Evolutionary conservation across 2,797 vertebrate species (phyloP), one percentile per base, ranked within the genome.

Genomic region (Catamblyrhynchus diadema): DNA sequence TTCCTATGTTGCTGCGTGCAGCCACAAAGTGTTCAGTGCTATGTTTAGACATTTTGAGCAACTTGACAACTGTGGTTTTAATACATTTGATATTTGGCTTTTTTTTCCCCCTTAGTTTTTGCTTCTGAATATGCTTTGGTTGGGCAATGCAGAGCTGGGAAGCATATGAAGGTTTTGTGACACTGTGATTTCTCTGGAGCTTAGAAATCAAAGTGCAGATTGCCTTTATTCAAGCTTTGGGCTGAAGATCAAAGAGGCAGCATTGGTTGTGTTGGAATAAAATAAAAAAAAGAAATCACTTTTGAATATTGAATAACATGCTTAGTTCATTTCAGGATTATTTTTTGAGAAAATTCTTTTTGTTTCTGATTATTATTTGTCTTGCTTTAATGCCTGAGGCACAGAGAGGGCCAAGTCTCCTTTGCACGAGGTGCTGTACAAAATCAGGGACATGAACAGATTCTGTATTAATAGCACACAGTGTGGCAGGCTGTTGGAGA

Each of bases 181-280:
- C 0, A 28, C 33, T 82, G 15, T 57, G 74, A 81, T 95, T 95
- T 91, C 89, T 95, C 89, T 81, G 66, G 69, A 93, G 93, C 81
- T 91, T 67, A 83, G 53, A 95, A 95, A 94, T 90, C 87, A 88
- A 95, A 96, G 94, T 71, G 45, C 39, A 71, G 41, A 18, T 69
- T 92, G 79, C 81, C 57, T 96, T 91, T 94, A 45, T 94, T 92
- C 75, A 89, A 44, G 85, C 57, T 95, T 93, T 88, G 85, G 84
- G 57, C 91, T 91, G 72, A 64, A 90, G 81, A 96, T 96, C 91
- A 94, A 91, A 96, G 94, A 93, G 67, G 12, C 62, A 67, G 78
- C 83, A 61, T 44, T 91, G 85, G 75, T 93, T 87, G 61, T 4
- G 3, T 51, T 85, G 51, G 83, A 93, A 86, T 60, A 81, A 64